Conservation (phyloP, 2,113 vertebrate genomes). For the Ochotona curzoniae region DNA sequence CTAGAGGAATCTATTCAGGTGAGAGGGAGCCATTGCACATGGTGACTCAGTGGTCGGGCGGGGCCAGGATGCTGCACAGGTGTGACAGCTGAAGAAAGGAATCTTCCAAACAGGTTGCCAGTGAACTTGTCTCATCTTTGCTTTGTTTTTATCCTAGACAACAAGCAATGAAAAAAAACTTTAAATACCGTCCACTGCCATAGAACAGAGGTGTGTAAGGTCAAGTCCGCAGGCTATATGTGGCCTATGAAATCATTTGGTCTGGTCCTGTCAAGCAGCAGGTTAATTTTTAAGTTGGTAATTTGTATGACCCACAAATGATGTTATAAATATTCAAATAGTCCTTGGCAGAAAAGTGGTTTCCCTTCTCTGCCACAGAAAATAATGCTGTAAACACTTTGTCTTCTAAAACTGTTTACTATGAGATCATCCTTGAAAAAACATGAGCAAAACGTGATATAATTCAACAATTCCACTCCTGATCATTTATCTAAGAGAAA, state of each 20-base stretch:
- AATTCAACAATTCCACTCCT: neutral
- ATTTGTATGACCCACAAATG: too few species aligned
- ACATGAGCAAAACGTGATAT: neutral
- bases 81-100: neutral
- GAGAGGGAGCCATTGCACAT: too few species aligned
- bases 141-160: neutral
- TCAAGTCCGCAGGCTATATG: too few species aligned
- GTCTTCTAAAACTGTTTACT: neutral
- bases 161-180: neutral
- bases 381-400: neutral
- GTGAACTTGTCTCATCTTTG: neutral
- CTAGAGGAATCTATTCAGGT: neutral
- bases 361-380: neutral
- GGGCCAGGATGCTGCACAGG: neutral
- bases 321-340: too few species aligned
- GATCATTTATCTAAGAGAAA: neutral
- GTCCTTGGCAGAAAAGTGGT: too few species aligned
- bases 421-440: neutral
- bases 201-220: neutral
- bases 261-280: too few species aligned
- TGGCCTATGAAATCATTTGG: too few species aligned
- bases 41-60: neutral
- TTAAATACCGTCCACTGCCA: neutral
- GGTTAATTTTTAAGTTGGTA: too few species aligned
- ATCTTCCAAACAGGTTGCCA: neutral